phyloP scores from a whole-genome alignment of 2,113 vertebrate genomes.

The Promerops cafer region DNA sequence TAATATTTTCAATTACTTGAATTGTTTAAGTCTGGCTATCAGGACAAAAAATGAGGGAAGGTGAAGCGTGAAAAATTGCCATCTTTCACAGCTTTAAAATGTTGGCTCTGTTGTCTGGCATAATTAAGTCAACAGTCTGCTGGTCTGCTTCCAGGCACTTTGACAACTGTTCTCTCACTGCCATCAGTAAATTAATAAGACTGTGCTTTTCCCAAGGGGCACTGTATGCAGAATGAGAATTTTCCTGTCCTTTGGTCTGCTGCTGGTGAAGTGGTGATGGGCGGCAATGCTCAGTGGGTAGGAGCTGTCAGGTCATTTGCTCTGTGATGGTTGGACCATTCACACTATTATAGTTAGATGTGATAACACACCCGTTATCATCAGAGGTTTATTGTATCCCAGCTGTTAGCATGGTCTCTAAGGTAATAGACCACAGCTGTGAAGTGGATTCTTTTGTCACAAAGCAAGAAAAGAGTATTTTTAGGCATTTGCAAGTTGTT shows the following conservation, averaged over 20 bases:
- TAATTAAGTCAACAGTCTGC: slow-evolving; percentile 69
- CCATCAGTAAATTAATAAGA: slow-evolving; percentile 43
- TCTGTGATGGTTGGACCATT: neutral
- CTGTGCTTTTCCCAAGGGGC: slow-evolving; percentile 21
- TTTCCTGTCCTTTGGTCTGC: neutral
- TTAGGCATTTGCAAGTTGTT: neutral
- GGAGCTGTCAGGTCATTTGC: neutral
- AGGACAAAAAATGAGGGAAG: neutral
- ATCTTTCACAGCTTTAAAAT: slow-evolving; percentile 66
- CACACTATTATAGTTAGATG: neutral
- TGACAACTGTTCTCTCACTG: slow-evolving; percentile 59
- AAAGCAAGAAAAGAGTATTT: neutral
- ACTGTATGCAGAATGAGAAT: slow-evolving; percentile 2
- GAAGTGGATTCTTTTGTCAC: neutral
- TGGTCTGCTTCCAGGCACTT: slow-evolving; percentile 56
- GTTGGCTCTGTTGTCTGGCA: slow-evolving; percentile 57
- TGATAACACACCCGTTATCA: neutral
- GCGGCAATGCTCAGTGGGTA: neutral
- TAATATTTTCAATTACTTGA: slow-evolving; percentile 17
- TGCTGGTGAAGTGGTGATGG: neutral
- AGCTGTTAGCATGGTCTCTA: neutral
- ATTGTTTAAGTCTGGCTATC: slow-evolving; percentile 17
- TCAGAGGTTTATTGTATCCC: neutral
- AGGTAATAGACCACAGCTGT: slow-evolving; percentile 16
- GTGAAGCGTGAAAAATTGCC: slow-evolving; percentile 51